Conservation (phyloP, 1,140 invertebrate species). For the Condylostylus longicornis region DNA sequence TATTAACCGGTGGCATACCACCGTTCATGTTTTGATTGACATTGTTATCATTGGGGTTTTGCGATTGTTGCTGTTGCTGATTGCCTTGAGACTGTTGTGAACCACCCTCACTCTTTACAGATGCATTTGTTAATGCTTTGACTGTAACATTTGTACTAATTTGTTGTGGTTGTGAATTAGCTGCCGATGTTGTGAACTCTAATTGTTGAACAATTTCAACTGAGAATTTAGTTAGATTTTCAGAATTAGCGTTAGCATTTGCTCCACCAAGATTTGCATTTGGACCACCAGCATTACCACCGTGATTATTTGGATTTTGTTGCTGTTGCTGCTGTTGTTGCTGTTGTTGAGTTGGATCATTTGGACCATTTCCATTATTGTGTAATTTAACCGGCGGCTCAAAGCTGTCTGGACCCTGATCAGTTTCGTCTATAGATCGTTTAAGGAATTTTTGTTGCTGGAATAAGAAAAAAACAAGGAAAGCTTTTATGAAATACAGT, state of each 20-base stretch:
- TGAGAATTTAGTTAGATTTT: constrained; percentile 64
- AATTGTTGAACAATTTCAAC: constrained; percentile 82
- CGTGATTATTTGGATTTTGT: constrained; percentile 6
- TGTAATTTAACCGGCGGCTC: constrained; percentile 65
- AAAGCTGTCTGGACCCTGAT: constrained; percentile 41
- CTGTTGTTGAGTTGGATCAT: constrained; percentile 26
- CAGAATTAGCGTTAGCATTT: constrained; percentile 27
- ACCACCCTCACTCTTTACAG: constrained; percentile 58
- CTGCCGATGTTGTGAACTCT: constrained; percentile 68
- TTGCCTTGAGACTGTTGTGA: constrained; percentile 11
- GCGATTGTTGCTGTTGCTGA: constrained; percentile 12
- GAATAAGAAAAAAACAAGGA: constrained; percentile 25
- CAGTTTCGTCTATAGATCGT: constrained; percentile 55
- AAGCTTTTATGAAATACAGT: constrained; percentile 1
- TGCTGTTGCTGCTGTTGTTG: constrained; percentile 22
- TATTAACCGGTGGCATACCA: background rate
- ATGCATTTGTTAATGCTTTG: constrained; percentile 69
- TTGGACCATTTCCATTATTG: constrained; percentile 42
- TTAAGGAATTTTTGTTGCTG: constrained; percentile 73
- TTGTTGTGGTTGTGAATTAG: constrained; percentile 70
- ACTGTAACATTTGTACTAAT: constrained; percentile 87
- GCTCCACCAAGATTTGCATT: constrained; percentile 20
- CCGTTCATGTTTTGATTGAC: background rate
- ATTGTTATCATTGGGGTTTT: background rate
- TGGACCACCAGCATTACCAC: constrained; percentile 7